Conservation (phyloP, 2,113 vertebrate species). For the Micronycteris hirsuta region DNA sequence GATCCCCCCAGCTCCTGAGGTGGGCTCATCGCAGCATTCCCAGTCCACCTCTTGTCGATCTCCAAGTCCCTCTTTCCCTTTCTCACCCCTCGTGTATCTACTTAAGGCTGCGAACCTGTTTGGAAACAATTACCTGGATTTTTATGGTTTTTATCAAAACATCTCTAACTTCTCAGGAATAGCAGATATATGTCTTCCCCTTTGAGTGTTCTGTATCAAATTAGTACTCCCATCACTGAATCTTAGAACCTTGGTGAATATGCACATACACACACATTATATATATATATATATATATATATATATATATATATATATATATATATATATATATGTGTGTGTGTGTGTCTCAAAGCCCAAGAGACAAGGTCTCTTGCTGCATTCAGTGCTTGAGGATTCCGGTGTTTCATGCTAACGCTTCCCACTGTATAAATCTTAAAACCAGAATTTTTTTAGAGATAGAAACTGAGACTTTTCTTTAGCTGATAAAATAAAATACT, state of each 20-base stretch:
- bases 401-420: not conserved
- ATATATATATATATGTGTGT: too few relatives aligned
- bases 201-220: not conserved
- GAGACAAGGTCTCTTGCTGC: not conserved
- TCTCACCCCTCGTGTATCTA: not conserved
- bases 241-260: not conserved
- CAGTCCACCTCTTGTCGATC: not conserved
- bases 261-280: not conserved
- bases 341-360: constrained; percentile 2
- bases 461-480: constrained; percentile 69
- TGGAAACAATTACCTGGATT: not conserved
- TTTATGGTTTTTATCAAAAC: constrained; percentile 22
- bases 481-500: constrained; percentile 69
- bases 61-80: not conserved
- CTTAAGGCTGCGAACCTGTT: not conserved
- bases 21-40: not conserved
- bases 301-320: too few relatives aligned
- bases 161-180: not conserved
- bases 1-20: not conserved
- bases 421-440: not conserved
- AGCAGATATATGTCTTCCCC: not conserved
- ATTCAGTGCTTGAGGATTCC: not conserved
- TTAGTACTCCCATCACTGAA: not conserved
- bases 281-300: too few relatives aligned
- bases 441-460: constrained; percentile 56